Conservation (phyloP, 2,888 invertebrate genomes). For the Tolmerus cingulatus region DNA sequence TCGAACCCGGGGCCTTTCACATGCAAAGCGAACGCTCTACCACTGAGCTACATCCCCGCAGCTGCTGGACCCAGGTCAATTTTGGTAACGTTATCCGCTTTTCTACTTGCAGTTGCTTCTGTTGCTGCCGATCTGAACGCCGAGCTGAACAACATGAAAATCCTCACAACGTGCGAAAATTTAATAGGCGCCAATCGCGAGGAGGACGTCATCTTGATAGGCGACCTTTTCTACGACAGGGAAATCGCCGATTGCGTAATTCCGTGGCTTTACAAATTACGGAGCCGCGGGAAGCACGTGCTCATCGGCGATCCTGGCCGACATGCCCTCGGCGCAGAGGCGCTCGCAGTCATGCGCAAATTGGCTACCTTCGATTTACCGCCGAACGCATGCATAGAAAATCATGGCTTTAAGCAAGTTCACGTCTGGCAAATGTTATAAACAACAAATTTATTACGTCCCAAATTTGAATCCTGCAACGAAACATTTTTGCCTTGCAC, state of each 20-base stretch:
- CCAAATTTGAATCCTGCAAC: too few species aligned
- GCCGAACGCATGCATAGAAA: slow-evolving; percentile 65
- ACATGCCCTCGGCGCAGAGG: slow-evolving; percentile 65
- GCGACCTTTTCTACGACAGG: slow-evolving; percentile 76
- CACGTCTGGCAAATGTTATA: slow-evolving; percentile 60
- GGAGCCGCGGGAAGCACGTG: slow-evolving; percentile 59
- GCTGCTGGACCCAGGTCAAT: too few species aligned
- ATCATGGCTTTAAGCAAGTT: slow-evolving; percentile 66
- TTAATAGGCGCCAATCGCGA: slow-evolving; percentile 63
- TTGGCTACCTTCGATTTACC: slow-evolving; percentile 65
- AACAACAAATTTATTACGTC: not conserved
- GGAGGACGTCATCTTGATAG: slow-evolving; percentile 69
- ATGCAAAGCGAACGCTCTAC: slow-evolving; percentile 99
- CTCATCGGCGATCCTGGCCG: slow-evolving; percentile 68
- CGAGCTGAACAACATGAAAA: slow-evolving; percentile 62
- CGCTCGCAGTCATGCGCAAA: slow-evolving; percentile 59
- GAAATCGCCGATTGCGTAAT: slow-evolving; percentile 67
- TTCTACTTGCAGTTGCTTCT: slow-evolving; percentile 64
- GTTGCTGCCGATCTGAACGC: slow-evolving; percentile 66
- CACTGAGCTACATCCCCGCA: slow-evolving; percentile 98
- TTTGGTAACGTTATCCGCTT: too few species aligned
- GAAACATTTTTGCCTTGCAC: too few species aligned
- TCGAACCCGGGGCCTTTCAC: slow-evolving; percentile 97
- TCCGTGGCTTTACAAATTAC: slow-evolving; percentile 65
- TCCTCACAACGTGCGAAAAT: slow-evolving; percentile 63